phyloP scores from a whole-genome alignment of 1,140 invertebrate species.

The Drosophila paulistorum region DNA sequence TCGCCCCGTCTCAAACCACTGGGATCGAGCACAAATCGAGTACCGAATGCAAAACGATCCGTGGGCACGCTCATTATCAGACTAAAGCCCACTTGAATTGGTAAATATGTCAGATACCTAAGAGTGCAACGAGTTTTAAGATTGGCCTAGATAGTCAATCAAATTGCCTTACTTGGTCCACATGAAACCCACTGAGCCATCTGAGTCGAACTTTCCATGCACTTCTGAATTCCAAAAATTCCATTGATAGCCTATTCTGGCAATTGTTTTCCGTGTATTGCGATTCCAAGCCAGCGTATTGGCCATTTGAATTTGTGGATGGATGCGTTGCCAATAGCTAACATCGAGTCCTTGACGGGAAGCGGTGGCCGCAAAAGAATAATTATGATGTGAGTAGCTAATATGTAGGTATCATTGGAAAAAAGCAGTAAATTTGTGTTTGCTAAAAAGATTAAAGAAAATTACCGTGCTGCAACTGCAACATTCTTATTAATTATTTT shows the following conservation, averaged over 20 bases:
- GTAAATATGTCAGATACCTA: constrained; percentile 61
- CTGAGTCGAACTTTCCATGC: constrained; percentile 74
- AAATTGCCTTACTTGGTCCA: constrained; percentile 59
- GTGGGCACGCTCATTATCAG: constrained; percentile 70
- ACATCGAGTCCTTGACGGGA: constrained; percentile 72
- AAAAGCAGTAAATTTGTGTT: not conserved
- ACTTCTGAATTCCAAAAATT: constrained; percentile 72
- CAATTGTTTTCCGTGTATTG: constrained; percentile 68
- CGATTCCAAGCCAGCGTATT: constrained; percentile 74
- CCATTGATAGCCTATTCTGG: constrained; percentile 76
- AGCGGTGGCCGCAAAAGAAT: constrained; percentile 62
- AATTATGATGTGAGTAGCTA: constrained; percentile 64
- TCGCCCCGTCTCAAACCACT: constrained; percentile 63
- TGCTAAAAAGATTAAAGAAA: no score
- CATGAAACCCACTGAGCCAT: constrained; percentile 76
- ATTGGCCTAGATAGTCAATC: not conserved
- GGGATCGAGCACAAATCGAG: constrained; percentile 73
- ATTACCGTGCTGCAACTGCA: constrained; percentile 70
- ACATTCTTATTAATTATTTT: constrained; percentile 49
- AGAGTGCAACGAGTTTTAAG: not conserved
- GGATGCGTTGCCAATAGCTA: constrained; percentile 79
- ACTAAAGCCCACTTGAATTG: constrained; percentile 71
- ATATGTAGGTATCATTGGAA: not conserved
- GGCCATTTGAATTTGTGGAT: constrained; percentile 77
- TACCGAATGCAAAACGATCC: constrained; percentile 73